Conservation (phyloP, 2,113 vertebrate genomes). For the Rhinolophus sinicus region DNA sequence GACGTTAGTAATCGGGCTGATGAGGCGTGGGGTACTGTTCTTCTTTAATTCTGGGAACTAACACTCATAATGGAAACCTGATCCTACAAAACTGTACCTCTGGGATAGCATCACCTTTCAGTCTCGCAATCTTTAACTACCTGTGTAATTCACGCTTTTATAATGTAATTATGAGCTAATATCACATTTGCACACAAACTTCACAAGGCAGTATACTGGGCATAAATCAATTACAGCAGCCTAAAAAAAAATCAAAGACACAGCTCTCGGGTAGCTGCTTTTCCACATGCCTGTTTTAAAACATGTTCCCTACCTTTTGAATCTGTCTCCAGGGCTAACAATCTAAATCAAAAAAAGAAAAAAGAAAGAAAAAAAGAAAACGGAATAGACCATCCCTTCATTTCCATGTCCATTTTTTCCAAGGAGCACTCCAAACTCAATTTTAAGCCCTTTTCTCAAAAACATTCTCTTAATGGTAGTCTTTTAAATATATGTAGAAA, state of each 20-base stretch:
- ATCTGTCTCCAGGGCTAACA: neutral
- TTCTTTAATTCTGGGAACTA: neutral
- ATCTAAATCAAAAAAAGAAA: neutral
- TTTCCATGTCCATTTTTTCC: neutral
- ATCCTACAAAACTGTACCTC: neutral
- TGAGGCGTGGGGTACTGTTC: neutral
- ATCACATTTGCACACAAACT: conserved; percentile 2
- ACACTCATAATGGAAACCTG: neutral
- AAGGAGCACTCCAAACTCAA: neutral
- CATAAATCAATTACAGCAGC: neutral
- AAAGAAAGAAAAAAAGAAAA: neutral
- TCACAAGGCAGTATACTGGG: neutral
- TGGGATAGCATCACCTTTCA: neutral
- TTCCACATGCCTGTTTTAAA: neutral
- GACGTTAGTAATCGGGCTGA: neutral
- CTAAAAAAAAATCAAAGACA: neutral
- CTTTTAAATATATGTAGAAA: neutral
- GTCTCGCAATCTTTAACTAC: neutral
- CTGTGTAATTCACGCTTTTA: neutral
- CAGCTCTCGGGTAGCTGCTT: neutral
- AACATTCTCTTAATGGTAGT: neutral
- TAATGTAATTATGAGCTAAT: neutral
- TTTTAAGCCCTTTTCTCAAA: neutral
- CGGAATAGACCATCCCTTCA: neutral
- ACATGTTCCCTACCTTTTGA: neutral